Percentiles rank a stretch among this genome's conserved stretches.
These are phyloP conservation scores for Zaprionus ghesquierei DNA, from an alignment of 1,140 invertebrate species.

Conservation along the genomic window DNA sequence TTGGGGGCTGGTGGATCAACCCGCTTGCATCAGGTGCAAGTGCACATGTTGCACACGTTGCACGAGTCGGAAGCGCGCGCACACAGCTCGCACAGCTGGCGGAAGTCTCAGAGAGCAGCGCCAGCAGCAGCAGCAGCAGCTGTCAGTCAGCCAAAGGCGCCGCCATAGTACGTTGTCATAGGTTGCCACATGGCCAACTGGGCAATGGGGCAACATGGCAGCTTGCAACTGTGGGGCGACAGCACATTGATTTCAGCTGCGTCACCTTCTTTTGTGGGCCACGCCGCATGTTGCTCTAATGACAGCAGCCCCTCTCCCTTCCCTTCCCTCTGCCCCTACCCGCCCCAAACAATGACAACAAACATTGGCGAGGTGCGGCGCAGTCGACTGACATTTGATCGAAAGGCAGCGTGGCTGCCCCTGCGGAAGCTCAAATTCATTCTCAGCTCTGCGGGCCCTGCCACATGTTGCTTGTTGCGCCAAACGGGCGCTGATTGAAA, in stretches of 20 bases:
- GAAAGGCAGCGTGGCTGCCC: conserved; percentile 58
- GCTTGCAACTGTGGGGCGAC: conserved; percentile 19
- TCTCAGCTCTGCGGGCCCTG: conserved; percentile 1
- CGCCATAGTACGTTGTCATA: neutral
- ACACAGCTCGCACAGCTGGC: conserved; percentile 19
- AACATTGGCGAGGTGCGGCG: conserved; percentile 36
- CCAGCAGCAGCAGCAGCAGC: conserved; percentile 23
- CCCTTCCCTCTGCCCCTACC: neutral
- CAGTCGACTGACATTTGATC: conserved; percentile 66
- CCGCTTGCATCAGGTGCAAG: conserved; percentile 36
- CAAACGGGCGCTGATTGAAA: conserved; percentile 48
- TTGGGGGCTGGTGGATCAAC: neutral
- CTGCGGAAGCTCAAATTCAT: conserved; percentile 58
- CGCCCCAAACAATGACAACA: conserved; percentile 25
- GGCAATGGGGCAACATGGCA: neutral
- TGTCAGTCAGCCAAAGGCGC: conserved; percentile 26
- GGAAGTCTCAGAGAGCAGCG: conserved; percentile 11
- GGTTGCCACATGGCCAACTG: neutral
- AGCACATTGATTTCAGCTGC: conserved; percentile 79
- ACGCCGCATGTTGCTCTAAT: conserved; percentile 15
- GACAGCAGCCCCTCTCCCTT: conserved; percentile 14
- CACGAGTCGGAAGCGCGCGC: conserved; percentile 53
- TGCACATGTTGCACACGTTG: conserved; percentile 40
- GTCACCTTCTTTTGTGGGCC: conserved; percentile 64
- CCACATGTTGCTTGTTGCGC: conserved; percentile 31